Conservation (phyloP, 1,140 invertebrate genomes). For the Drosophila nebulosa region DNA sequence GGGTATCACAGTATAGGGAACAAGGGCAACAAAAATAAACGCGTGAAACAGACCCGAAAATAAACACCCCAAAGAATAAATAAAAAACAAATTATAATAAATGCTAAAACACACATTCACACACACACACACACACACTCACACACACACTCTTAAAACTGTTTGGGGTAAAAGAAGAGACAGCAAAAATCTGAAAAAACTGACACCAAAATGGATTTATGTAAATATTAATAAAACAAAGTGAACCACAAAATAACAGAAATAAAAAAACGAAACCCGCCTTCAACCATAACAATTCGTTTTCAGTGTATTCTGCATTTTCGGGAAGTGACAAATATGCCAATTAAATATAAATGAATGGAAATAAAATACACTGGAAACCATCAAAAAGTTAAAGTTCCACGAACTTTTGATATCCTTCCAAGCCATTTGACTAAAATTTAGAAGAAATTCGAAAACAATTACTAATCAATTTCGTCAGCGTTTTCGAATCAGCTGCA, state of each 20-base stretch:
- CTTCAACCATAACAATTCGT: conserved; percentile 51
- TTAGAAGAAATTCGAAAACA: no score
- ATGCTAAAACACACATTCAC: conserved; percentile 13
- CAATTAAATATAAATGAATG: conserved; percentile 52
- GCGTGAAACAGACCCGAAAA: conserved; percentile 21
- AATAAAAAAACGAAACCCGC: background rate
- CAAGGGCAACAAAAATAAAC: conserved; percentile 19
- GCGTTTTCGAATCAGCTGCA: no score
- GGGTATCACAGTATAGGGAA: background rate
- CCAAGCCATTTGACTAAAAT: no score
- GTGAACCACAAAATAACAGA: background rate
- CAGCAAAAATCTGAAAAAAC: conserved; percentile 30
- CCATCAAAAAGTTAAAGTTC: background rate
- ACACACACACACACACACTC: background rate
- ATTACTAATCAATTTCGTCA: no score
- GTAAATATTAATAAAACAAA: conserved; percentile 62
- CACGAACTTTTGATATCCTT: background rate
- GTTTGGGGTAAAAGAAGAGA: no score
- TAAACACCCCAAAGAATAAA: conserved; percentile 25
- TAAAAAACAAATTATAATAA: conserved; percentile 32
- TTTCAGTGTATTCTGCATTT: conserved; percentile 5
- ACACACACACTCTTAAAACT: no score
- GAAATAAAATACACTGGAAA: background rate
- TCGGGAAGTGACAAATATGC: conserved; percentile 61
- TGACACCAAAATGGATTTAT: conserved; percentile 60